Evolutionary conservation across 2,797 vertebrate genomes (phyloP), one percentile per base, ranked within the genome.

Genomic region (Sebastes steindachneri): DNA sequence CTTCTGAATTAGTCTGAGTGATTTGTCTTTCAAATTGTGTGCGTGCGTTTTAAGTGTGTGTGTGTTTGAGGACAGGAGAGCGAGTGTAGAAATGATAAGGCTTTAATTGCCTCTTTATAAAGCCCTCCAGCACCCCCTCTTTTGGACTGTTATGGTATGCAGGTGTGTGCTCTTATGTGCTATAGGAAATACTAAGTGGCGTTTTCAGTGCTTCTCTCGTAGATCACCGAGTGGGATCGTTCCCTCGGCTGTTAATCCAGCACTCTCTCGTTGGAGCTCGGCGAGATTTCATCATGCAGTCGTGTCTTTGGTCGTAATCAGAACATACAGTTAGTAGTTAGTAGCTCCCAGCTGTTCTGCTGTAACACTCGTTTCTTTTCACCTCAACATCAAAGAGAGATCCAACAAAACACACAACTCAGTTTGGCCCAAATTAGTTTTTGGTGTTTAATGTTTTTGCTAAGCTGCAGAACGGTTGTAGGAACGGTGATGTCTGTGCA

Each of bases 71-170:
- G 81, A 87, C 86, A 83, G 77, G 80, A 86, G 84, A 84, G 79
- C 11, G 80, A 86, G 89, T 76, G 80, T 63, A 76, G 84, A 86
- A 91, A 87, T 87, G 91, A 95, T 95, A 93, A 92, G 89, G 90
- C 90, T 90, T 89, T 93, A 93, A 94, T 94, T 93, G 88, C 87
- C 79, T 93, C 88, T 92, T 90, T 86, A 80, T 90, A 79, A 86
- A 88, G 68, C 81, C 86, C 86, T 85, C 65, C 82, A 83, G 70
- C 79, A 71, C 69, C 75, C 80, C 83, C 71, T 72, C 69, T 68
- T 65, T 82, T 33, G 60, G 64, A 66, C 89, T 82, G 62, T 81
- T 87, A 84, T 37, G 83, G 86, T 87, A 90, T 89, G 89, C 90
- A 92, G 93, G 92, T 93, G 85, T 92, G 79, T 77, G 79, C 78